Base-by-base conservation (phyloP, 2,113 vertebrate genomes). In the Raja brachyura region DNA sequence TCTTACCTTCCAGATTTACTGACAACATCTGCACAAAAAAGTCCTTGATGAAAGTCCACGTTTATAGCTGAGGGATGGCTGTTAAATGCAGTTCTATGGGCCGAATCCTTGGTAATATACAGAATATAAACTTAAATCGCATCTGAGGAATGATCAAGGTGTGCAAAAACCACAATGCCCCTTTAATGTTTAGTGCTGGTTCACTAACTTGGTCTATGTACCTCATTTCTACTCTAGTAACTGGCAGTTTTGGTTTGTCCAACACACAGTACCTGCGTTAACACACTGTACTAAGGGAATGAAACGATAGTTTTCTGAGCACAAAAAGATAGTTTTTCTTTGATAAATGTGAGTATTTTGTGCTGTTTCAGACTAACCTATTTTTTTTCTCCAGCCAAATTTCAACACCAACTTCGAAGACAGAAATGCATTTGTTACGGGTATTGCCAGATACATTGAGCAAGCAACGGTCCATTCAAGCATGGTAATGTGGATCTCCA, bases 371-470 rank as follows among this genome's bases (percentile, higher is more conserved):
- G 39, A 93, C 73, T 54, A 83, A 48, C 33, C 0, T 11, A 0
- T 2, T 3, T 93, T 93, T 79, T 75, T 61, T 93, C 92, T 94
- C 3, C 95, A 99, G 99, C 98, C 99, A 25, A 99, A 99, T 94
- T 99, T 99, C 96, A 98, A 99, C 96, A 99, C 99, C 94, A 99
- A 99, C 96, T 99, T 99, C 94, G 99, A 99, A 95, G 99, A 99
- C 95, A 96, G 99, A 93, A 99, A 99, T 96, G 99, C 99, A 0
- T 99, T 99, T 94, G 99, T 99, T 95, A 99, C 99, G 0, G 99
- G 99, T 74, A 99, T 99, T 93, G 99, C 99, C 56, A 96, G 98
- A 95, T 99, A 99, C 95, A 99, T 99, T 13, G 99, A 99, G 93
- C 99, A 99, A 94, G 99, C 99, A 93, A 99, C 98, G 0, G 97